Percentiles rank a stretch among this genome's conserved stretches.
These are phyloP conservation scores for Hylyphantes graminicola DNA, from an alignment of 1,140 invertebrate genomes.

Conservation along the genomic window DNA sequence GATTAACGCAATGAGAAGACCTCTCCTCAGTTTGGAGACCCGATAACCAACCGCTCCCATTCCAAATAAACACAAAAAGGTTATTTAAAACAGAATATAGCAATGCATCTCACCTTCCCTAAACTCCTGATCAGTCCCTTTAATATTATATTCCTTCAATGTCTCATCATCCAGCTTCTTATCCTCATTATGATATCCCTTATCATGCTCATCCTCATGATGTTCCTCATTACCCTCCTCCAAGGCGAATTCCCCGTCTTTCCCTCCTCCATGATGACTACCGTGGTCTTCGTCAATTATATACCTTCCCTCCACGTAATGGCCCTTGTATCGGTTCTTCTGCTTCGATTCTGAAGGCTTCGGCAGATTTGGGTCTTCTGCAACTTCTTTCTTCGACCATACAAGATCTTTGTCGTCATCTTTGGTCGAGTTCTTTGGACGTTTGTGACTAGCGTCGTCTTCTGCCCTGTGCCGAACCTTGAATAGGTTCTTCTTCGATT, in stretches of 20 bases:
- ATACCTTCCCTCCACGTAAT: not conserved
- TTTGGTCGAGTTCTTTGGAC: too few species aligned
- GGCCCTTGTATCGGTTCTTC: not conserved
- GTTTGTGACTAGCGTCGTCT: too few species aligned
- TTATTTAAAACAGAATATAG: not conserved
- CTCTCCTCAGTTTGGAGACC: not conserved
- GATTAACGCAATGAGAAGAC: too few species aligned
- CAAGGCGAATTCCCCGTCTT: not conserved
- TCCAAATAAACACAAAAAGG: too few species aligned
- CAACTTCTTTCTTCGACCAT: too few species aligned
- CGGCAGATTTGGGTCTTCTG: too few species aligned
- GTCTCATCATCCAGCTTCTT: constrained; percentile 17
- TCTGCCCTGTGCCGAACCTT: too few species aligned
- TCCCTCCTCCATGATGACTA: not conserved
- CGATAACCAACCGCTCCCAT: not conserved
- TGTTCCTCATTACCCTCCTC: constrained; percentile 7
- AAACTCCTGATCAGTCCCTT: constrained; percentile 9
- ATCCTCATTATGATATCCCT: constrained; percentile 15
- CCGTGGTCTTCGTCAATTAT: not conserved
- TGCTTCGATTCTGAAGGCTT: not conserved
- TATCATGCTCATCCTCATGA: not conserved
- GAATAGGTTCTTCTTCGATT: too few species aligned
- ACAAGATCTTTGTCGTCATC: too few species aligned
- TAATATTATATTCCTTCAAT: constrained; percentile 5
- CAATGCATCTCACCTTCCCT: not conserved